Conservation (phyloP, 2,888 invertebrate species). For the Limnephilus lunatus region DNA sequence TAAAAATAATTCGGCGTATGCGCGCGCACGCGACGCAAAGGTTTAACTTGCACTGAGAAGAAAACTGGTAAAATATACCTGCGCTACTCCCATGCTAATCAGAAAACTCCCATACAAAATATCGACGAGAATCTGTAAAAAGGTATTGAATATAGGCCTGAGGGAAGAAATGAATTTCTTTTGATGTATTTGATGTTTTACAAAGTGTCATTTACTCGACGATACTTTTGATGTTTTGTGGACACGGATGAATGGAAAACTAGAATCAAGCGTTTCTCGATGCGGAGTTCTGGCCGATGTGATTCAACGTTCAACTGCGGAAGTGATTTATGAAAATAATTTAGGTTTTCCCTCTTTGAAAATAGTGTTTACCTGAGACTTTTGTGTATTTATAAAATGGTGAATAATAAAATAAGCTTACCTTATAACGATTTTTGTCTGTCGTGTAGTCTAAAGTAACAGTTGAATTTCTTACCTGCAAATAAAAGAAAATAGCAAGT, state of each 20-base stretch:
- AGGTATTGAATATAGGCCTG: neutral
- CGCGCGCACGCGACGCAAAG: slow-evolving; percentile 38
- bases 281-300: neutral
- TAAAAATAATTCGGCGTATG: slow-evolving; percentile 9
- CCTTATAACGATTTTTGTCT: neutral
- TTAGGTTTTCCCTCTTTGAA: no score
- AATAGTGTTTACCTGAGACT: neutral
- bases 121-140: neutral
- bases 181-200: neutral
- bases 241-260: slow-evolving; percentile 16
- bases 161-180: neutral
- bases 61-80: neutral
- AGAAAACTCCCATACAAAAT: neutral
- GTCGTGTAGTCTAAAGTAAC: neutral
- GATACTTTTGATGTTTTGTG: neutral
- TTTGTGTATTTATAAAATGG: neutral
- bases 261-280: neutral
- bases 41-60: slow-evolving; percentile 35
- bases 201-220: neutral
- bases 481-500: neutral
- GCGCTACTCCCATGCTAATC: neutral
- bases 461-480: neutral
- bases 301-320: neutral
- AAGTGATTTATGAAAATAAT: neutral
- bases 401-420: neutral